Evolutionary conservation across 1,140 invertebrate genomes (phyloP).

Genomic region (Drosophila pallidifrons): DNA sequence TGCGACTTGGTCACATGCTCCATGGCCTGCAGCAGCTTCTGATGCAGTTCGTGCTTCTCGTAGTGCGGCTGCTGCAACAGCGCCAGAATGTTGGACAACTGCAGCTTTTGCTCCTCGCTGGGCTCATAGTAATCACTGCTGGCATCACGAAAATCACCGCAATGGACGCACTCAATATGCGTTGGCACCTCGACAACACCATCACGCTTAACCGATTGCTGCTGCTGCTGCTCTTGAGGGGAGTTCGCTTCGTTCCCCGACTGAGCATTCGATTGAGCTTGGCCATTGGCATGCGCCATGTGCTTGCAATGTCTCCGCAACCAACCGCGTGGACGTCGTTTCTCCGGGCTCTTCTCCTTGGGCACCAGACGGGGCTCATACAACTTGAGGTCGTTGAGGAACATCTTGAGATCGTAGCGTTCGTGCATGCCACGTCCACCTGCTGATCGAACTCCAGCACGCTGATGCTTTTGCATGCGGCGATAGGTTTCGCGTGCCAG

Average conservation of each 20-base stretch:
- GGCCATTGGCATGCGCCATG: background rate
- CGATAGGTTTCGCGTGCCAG: slow-evolving; percentile 48
- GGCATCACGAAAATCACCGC: slow-evolving; percentile 22
- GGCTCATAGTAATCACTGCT: slow-evolving; percentile 18
- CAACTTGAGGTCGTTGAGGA: slow-evolving; percentile 70
- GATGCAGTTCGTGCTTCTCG: slow-evolving; percentile 37
- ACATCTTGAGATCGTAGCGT: slow-evolving; percentile 79
- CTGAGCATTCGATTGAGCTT: too few relatives aligned
- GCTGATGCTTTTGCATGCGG: background rate
- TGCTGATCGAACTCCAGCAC: background rate
- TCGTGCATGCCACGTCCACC: slow-evolving; percentile 23
- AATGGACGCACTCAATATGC: slow-evolving; percentile 46
- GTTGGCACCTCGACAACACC: slow-evolving; percentile 31
- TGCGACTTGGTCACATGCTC: slow-evolving; percentile 69
- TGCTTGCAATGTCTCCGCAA: background rate
- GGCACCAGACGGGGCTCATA: slow-evolving; percentile 75
- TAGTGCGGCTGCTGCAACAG: slow-evolving; percentile 17
- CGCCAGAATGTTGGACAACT: slow-evolving; percentile 22
- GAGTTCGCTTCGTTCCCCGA: background rate
- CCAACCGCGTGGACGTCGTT: background rate
- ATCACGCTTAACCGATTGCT: slow-evolving; percentile 1
- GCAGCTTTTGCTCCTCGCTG: slow-evolving; percentile 5
- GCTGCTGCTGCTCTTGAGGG: background rate
- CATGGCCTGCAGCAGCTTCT: slow-evolving; percentile 61
- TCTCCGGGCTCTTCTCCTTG: slow-evolving; percentile 44